Evolutionary conservation across 2,797 vertebrate species (phyloP), one percentile per base, ranked within the genome.

Genomic region (Percopsis omiscomaycus): DNA sequence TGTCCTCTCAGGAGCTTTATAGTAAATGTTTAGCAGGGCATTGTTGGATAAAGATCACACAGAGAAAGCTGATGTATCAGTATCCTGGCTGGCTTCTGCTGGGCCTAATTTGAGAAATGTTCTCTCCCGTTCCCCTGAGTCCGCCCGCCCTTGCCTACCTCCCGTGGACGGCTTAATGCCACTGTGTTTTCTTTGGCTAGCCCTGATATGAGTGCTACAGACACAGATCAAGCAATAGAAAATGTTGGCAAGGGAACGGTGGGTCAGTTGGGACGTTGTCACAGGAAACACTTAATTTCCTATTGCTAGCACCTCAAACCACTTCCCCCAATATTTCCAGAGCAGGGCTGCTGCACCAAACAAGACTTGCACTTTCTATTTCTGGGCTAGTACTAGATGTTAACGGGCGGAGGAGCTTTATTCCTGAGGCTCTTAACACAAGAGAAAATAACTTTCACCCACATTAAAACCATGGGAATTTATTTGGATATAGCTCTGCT

Each of bases 261-360:
- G 52, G 82, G 74, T 79, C 85, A 80, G 74, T 81, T 66, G 81
- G 83, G 84, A 85, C 61, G 14, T 59, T 63, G 73, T 79, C 63
- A 80, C 76, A 87, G 92, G 91, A 93, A 92, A 80, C 83, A 78
- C 85, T 92, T 91, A 47, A 88, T 88, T 90, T 92, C 85, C 89
- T 88, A 90, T 90, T 89, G 83, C 85, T 84, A 82, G 66, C 76
- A 84, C 79, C 74, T 85, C 69, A 86, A 89, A 86, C 82, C 75
- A 85, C 86, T 90, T 83, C 83, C 84, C 69, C 68, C 22, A 78
- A 81, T 80, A 69, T 81, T 86, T 69, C 47, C 62, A 84, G 73
- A 83, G 78, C 65, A 64, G 73, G 83, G 58, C 83, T 64, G 64
- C 69, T 5, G 65, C 69, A 55, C 57, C 48, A 71, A 75, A 53